Conservation (phyloP, 2,888 invertebrate species). For the Gortyna flavago region DNA sequence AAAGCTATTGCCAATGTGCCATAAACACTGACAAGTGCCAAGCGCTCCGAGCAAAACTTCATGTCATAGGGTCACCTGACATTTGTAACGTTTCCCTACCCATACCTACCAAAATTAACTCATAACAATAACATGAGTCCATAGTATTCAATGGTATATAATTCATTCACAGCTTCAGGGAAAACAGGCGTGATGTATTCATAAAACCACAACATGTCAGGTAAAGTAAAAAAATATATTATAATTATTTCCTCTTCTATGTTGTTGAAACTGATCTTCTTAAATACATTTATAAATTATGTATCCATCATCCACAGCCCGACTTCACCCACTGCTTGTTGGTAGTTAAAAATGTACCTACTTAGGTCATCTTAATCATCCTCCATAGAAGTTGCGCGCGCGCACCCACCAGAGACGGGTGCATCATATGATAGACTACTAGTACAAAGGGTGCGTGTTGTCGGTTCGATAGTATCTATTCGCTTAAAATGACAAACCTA, state of each 20-base stretch:
- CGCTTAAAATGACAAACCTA: background rate
- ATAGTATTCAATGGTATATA: slow-evolving; percentile 11
- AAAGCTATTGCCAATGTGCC: background rate
- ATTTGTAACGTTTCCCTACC: slow-evolving; percentile 2
- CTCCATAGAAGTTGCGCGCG: no score
- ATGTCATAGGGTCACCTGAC: slow-evolving; percentile 1
- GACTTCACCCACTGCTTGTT: no score
- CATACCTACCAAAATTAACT: background rate
- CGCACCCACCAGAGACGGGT: no score
- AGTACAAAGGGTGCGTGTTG: no score
- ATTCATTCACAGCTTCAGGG: background rate
- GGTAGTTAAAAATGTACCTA: no score
- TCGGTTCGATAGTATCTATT: background rate
- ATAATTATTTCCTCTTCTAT: no score
- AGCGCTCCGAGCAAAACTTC: background rate
- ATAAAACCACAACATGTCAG: slow-evolving; percentile 11
- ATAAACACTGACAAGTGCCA: slow-evolving; percentile 5
- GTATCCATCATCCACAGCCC: no score
- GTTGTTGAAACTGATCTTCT: no score
- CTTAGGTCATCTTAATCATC: no score
- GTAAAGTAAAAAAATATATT: slow-evolving; percentile 2
- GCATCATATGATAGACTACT: no score
- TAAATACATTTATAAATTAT: no score
- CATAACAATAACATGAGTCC: background rate
- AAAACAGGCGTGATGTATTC: background rate